Conservation (phyloP, 2,888 invertebrate genomes). For the Brachypalpus laphriformis region DNA sequence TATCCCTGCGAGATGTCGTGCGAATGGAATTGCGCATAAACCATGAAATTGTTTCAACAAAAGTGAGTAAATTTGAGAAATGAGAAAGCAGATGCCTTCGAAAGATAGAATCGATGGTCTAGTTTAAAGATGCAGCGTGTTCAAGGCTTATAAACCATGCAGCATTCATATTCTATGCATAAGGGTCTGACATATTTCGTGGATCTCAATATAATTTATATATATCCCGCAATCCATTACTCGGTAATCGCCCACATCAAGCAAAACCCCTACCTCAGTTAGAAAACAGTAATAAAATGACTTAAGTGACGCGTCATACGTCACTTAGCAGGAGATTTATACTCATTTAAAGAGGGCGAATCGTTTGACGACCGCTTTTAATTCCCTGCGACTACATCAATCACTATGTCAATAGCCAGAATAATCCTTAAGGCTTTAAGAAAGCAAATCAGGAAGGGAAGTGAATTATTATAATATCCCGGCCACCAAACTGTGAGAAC, state of each 20-base stretch:
- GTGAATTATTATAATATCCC: constrained; percentile 11
- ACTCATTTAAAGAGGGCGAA: constrained; percentile 20
- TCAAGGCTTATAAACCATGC: no score
- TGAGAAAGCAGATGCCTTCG: no score
- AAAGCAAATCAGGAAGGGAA: not conserved
- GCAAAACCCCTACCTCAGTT: not conserved
- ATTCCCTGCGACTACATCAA: constrained; percentile 8
- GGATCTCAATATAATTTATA: no score
- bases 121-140: no score
- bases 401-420: not conserved
- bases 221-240: constrained; percentile 44
- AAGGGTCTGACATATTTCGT: no score
- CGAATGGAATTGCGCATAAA: no score
- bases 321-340: not conserved
- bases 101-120: no score
- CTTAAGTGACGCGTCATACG: constrained; percentile 19
- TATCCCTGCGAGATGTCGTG: no score
- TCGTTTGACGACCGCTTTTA: constrained; percentile 5
- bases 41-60: no score
- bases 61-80: no score
- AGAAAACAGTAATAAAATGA: constrained; percentile 18
- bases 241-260: not conserved
- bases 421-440: not conserved
- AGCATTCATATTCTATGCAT: no score
- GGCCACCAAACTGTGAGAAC: not conserved